Evolutionary conservation across 2,797 vertebrate genomes (phyloP).

Genomic region (Siniperca obscura): DNA sequence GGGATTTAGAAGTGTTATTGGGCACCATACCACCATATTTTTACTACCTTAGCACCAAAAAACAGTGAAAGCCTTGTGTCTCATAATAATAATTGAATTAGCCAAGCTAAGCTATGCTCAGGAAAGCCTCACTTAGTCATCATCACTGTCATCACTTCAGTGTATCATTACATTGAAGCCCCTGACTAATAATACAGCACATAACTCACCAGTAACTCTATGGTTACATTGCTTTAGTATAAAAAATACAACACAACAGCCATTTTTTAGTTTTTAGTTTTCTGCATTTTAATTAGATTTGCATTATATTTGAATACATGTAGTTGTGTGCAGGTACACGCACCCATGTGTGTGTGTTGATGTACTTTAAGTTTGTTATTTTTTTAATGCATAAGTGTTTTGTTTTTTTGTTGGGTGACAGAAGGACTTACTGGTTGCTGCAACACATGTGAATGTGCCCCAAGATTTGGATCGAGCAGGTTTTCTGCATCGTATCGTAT

Average conservation of each 20-base stretch:
- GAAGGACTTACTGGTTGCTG: constrained; percentile 79
- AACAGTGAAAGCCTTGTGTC: not conserved
- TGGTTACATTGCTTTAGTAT: not conserved
- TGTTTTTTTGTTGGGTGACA: not conserved
- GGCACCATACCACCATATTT: not conserved
- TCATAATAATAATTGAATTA: not conserved
- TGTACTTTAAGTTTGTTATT: not conserved
- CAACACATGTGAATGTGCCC: constrained; percentile 81
- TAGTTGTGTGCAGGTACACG: constrained; percentile 1
- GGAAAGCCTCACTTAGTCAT: not conserved
- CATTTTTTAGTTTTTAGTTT: not conserved
- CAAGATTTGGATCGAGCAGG: constrained; percentile 89
- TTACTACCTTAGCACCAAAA: too few species aligned
- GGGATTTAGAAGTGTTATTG: not conserved
- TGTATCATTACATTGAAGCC: not conserved
- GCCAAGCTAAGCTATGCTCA: not conserved
- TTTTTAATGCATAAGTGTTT: not conserved
- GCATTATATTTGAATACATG: not conserved
- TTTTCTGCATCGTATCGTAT: constrained; percentile 92
- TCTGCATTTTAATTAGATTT: not conserved
- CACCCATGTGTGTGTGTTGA: not conserved
- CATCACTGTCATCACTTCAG: not conserved
- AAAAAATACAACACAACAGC: not conserved
- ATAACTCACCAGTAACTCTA: not conserved
- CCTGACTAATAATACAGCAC: not conserved